Evolutionary conservation across 2,888 invertebrate genomes (phyloP).

Genomic region (Hypercompe scribonia): DNA sequence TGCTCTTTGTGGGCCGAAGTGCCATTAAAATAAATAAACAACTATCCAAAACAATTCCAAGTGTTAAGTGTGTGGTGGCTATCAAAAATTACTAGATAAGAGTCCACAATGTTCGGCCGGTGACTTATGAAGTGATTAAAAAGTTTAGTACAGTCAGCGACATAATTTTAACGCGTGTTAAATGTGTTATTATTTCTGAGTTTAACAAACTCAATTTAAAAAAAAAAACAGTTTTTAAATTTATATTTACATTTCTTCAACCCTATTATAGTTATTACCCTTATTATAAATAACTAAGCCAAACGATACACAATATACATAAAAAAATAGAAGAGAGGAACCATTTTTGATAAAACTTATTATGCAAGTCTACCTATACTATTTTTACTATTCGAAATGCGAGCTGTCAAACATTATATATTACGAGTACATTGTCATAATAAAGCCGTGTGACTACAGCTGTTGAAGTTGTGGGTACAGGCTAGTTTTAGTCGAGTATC

Average conservation of each 20-base stretch:
- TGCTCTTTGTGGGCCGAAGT: constrained; percentile 77
- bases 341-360: too few species aligned
- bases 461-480: neutral
- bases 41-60: constrained; percentile 81
- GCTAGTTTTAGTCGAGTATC: too few species aligned
- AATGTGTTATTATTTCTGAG: neutral
- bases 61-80: constrained; percentile 85
- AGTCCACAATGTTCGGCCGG: constrained; percentile 74
- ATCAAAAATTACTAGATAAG: constrained; percentile 86
- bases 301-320: too few species aligned
- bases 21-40: constrained; percentile 84
- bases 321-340: too few species aligned
- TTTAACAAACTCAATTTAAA: neutral
- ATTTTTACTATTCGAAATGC: neutral
- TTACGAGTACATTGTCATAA: too few species aligned
- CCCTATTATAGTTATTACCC: too few species aligned
- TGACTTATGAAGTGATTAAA: constrained; percentile 86
- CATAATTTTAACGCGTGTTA: neutral
- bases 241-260: too few species aligned
- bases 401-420: neutral
- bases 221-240: too few species aligned
- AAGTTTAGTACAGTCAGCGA: constrained; percentile 63
- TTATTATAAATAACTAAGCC: too few species aligned
- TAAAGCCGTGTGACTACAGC: neutral
- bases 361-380: neutral